phyloP scores from a whole-genome alignment of 2,888 invertebrate genomes.

The Cheilosia variabilis region DNA sequence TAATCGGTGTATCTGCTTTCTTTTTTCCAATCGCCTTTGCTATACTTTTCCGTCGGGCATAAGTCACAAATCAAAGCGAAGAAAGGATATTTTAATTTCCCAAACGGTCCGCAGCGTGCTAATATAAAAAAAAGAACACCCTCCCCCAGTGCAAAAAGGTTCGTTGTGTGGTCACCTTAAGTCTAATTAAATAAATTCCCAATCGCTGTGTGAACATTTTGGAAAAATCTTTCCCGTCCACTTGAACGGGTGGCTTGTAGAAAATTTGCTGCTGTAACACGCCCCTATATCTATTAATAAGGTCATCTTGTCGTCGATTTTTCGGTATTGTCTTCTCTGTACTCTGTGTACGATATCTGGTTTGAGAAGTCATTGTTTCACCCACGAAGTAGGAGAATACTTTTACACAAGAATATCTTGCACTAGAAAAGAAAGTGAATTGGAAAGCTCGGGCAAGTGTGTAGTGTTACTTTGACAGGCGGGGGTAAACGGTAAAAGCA shows the following conservation, averaged over 20 bases:
- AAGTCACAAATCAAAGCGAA: background rate
- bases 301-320: constrained; percentile 68
- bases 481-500: constrained; percentile 3
- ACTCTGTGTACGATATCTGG: constrained; percentile 49
- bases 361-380: constrained; percentile 65
- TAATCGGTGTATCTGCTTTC: constrained; percentile 23
- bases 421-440: constrained; percentile 61
- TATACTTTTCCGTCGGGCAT: background rate
- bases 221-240: constrained; percentile 10
- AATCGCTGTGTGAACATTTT: constrained; percentile 21
- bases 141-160: constrained; percentile 21
- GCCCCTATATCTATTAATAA: constrained; percentile 74
- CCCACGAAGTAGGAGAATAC: constrained; percentile 55
- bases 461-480: background rate
- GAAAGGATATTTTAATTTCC: background rate
- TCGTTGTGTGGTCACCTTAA: constrained; percentile 28
- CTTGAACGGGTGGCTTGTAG: background rate
- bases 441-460: constrained; percentile 55
- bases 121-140: background rate
- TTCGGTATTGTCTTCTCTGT: constrained; percentile 61
- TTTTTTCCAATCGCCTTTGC: background rate
- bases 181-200: background rate
- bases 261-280: constrained; percentile 64
- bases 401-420: constrained; percentile 38
- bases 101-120: constrained; percentile 8